Evolutionary conservation across 2,797 vertebrate genomes (phyloP).

Genomic region (Pempheris klunzingeri): DNA sequence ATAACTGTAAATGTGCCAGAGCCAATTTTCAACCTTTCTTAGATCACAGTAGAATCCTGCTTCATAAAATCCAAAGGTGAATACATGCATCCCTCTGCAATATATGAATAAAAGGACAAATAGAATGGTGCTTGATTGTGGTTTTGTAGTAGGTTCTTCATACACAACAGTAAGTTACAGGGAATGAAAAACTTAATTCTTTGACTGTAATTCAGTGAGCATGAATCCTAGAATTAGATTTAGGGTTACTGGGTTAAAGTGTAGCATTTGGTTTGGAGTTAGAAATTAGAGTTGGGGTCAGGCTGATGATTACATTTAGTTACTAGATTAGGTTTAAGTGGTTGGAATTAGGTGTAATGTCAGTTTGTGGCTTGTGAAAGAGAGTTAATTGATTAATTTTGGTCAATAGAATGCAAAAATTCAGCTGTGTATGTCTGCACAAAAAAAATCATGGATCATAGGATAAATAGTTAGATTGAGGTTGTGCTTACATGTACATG

Average conservation of each 20-base stretch:
- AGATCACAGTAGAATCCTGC: neutral
- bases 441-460: neutral
- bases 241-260: conserved; percentile 24
- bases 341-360: conserved; percentile 17
- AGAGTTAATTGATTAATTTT: conserved; percentile 34
- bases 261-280: neutral
- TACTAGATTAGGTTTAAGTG: conserved; percentile 25
- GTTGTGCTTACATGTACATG: conserved; percentile 15
- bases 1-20: too few species aligned
- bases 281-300: neutral
- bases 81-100: neutral
- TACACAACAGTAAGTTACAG: neutral
- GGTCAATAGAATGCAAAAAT: neutral
- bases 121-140: neutral
- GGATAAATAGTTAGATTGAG: conserved; percentile 10
- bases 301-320: conserved; percentile 35
- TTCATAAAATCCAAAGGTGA: conserved; percentile 6
- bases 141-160: neutral
- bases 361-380: conserved; percentile 26
- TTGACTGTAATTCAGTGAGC: conserved; percentile 13
- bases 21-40: too few species aligned
- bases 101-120: neutral
- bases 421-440: neutral
- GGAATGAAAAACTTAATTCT: conserved; percentile 16
- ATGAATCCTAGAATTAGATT: neutral